Conservation (phyloP, 1,140 invertebrate species). For the Brachionus asplanchnoidis region DNA sequence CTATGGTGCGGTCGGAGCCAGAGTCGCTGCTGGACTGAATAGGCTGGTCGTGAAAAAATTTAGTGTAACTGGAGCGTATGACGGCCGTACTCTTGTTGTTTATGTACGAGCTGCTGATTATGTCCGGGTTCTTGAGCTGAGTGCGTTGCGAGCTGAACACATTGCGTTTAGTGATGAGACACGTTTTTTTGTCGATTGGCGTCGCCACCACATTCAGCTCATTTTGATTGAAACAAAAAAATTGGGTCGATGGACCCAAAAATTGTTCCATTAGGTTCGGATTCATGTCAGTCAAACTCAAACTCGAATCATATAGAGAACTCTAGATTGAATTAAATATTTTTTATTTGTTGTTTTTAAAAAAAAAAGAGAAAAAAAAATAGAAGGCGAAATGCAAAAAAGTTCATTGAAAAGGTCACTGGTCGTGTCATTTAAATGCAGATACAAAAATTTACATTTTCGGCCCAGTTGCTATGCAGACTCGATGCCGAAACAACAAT, state of each 20-base stretch:
- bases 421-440: not conserved
- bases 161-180: slow-evolving; percentile 22
- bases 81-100: not conserved
- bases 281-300: not conserved
- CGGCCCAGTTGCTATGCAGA: not conserved
- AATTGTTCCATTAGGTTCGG: slow-evolving; percentile 41
- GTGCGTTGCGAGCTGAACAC: not conserved
- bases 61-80: not conserved
- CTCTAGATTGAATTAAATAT: not conserved
- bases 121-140: not conserved
- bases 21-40: not conserved
- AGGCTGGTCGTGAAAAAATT: not conserved
- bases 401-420: not conserved
- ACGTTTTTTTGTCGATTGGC: slow-evolving; percentile 33
- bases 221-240: slow-evolving; percentile 41
- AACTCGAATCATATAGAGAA: not conserved
- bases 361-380: not conserved
- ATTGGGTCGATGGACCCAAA: slow-evolving; percentile 42
- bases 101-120: slow-evolving; percentile 19
- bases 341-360: not conserved
- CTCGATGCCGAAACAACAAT: not conserved
- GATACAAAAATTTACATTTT: not conserved
- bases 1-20: not conserved
- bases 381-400: not conserved
- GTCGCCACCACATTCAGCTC: not conserved